Conservation (phyloP, 2,888 invertebrate species). For the Physocephala rufipes region DNA sequence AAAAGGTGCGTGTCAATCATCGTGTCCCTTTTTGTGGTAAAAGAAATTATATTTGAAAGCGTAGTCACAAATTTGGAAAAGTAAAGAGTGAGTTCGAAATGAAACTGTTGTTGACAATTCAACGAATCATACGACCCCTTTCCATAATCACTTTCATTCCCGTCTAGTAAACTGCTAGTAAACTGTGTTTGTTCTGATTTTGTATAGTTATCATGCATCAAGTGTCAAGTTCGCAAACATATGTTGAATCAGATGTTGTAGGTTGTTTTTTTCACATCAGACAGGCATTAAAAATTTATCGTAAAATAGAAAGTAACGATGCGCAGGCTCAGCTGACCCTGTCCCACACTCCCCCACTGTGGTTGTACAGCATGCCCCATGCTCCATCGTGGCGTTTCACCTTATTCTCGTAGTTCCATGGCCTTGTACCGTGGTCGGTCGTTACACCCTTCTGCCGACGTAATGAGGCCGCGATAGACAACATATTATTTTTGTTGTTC, state of each 20-base stretch:
- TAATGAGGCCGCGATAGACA: too few relatives aligned
- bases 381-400: constrained; percentile 6
- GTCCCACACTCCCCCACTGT: not conserved
- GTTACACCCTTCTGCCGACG: too few relatives aligned
- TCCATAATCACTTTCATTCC: not conserved
- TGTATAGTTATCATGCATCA: constrained; percentile 28
- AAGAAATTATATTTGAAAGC: constrained; percentile 8
- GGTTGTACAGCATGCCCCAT: not conserved
- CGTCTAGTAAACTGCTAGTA: not conserved
- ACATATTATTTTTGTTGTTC: not conserved
- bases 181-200: constrained; percentile 14
- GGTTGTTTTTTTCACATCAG: not conserved
- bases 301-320: not conserved
- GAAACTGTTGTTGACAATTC: constrained; percentile 31
- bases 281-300: constrained; percentile 30
- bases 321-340: not conserved
- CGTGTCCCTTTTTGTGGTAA: not conserved
- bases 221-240: constrained; percentile 29
- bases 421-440: not conserved
- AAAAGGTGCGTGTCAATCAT: not conserved
- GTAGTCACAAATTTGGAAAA: constrained; percentile 1
- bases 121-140: not conserved
- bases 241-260: not conserved
- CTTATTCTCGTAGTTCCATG: not conserved
- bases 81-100: constrained; percentile 25